phyloP scores from a whole-genome alignment of 1,140 invertebrate genomes.

The Chionoecetes opilio region DNA sequence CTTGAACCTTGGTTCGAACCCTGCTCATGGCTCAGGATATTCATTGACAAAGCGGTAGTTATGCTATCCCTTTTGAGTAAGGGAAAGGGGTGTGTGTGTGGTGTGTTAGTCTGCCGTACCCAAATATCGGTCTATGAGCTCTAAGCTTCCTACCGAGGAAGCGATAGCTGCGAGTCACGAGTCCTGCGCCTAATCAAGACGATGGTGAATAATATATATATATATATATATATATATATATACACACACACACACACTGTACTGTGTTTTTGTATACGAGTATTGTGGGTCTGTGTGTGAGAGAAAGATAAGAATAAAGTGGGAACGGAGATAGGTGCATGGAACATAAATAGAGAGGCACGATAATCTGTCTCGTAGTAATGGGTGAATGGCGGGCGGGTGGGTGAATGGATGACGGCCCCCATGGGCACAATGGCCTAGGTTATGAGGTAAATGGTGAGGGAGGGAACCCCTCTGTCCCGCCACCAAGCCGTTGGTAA shows the following conservation, averaged over 20 bases:
- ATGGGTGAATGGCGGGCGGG: neutral
- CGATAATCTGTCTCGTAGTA: neutral
- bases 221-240: neutral
- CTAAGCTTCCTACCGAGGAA: too few species aligned
- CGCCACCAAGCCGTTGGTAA: neutral
- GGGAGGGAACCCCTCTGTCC: neutral
- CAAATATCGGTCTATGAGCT: too few species aligned
- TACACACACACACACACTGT: neutral
- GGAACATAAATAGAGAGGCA: neutral
- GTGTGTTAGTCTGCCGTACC: too few species aligned
- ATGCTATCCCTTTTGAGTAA: neutral
- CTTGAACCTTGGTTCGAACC: too few species aligned
- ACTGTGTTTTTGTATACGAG: neutral
- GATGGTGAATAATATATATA: too few species aligned
- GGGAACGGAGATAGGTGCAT: neutral
- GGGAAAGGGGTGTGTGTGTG: too few species aligned
- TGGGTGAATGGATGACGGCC: neutral
- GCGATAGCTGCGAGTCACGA: too few species aligned
- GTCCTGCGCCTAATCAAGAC: too few species aligned
- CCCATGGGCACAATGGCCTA: neutral
- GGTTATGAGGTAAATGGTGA: slow-evolving; percentile 10
- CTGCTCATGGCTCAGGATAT: too few species aligned
- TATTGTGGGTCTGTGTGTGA: too few species aligned
- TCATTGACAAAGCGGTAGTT: too few species aligned
- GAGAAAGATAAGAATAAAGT: neutral